phyloP scores from a whole-genome alignment of 1,140 invertebrate species.

The Rhagoletis zephyria region DNA sequence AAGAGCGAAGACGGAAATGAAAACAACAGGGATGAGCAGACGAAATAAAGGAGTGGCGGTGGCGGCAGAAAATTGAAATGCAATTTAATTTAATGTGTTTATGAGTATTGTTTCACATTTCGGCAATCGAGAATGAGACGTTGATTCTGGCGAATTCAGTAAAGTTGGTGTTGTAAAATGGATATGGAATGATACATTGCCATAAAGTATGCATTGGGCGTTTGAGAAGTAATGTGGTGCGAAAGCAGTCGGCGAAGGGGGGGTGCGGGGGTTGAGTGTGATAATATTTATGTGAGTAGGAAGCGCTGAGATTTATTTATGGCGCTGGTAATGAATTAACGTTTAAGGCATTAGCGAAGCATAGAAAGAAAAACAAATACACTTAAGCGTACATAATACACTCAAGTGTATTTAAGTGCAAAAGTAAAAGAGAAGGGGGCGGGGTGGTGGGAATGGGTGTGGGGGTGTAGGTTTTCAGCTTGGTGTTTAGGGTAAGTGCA shows the following conservation, averaged over 20 bases:
- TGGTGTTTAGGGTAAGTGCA: neutral
- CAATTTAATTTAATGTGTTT: conserved; percentile 73
- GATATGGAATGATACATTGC: neutral
- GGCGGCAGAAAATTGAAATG: conserved; percentile 61
- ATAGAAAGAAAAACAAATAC: conserved; percentile 33
- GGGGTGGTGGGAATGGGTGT: neutral
- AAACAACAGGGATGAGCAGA: neutral
- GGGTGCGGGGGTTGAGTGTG: neutral
- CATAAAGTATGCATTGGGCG: neutral
- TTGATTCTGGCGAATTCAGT: neutral
- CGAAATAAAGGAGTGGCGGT: neutral
- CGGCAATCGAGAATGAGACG: neutral
- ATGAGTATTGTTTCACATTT: conserved; percentile 60
- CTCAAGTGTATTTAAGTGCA: neutral
- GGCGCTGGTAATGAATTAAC: conserved; percentile 3
- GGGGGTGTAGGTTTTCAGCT: too few species aligned
- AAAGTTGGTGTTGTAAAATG: neutral
- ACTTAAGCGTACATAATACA: conserved; percentile 32
- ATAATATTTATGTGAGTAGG: conserved; percentile 52
- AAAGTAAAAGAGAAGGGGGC: neutral
- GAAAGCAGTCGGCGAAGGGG: neutral
- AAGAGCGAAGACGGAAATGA: neutral
- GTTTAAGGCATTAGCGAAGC: conserved; percentile 14
- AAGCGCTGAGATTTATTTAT: conserved; percentile 53
- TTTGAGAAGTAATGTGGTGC: neutral